A percentile compares a stretch with the other conserved stretches of the same genome.
Evolutionary conservation across 2,888 invertebrate genomes (phyloP).

Genomic region (Melitaea athalia): DNA sequence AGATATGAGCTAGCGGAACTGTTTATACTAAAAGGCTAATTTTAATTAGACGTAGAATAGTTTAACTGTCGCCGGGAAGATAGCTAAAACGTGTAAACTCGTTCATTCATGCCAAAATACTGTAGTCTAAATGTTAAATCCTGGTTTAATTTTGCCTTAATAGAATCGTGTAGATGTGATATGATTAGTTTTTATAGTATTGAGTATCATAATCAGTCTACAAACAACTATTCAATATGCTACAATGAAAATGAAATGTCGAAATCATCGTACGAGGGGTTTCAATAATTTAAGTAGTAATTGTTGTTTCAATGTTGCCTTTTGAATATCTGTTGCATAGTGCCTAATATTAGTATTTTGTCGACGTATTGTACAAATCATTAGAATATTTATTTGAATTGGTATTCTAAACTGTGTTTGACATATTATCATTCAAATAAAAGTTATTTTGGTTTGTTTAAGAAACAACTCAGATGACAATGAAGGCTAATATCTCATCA

Average conservation of each 20-base stretch:
- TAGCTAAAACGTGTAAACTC: neutral
- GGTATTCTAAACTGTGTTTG: neutral
- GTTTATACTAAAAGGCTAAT: neutral
- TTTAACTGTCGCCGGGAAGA: neutral
- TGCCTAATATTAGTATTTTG: conserved; percentile 5
- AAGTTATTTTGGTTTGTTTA: neutral
- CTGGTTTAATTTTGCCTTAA: conserved; percentile 10
- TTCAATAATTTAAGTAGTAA: conserved; percentile 1
- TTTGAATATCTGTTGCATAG: conserved; percentile 15
- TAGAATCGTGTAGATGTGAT: neutral
- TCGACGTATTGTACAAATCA: neutral
- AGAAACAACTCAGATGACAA: neutral
- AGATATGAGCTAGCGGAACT: neutral
- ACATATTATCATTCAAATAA: neutral
- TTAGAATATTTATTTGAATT: neutral
- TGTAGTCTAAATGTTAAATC: neutral
- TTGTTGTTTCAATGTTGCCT: conserved; percentile 11
- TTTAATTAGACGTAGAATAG: conserved; percentile 5
- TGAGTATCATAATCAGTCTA: neutral
- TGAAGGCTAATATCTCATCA: neutral
- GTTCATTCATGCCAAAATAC: conserved; percentile 2
- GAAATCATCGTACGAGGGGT: neutral
- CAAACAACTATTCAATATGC: neutral
- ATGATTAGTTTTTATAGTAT: conserved; percentile 7
- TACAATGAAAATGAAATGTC: neutral